Evolutionary conservation across 2,797 vertebrate genomes (phyloP).

Genomic region (Sebastes matsubarae): DNA sequence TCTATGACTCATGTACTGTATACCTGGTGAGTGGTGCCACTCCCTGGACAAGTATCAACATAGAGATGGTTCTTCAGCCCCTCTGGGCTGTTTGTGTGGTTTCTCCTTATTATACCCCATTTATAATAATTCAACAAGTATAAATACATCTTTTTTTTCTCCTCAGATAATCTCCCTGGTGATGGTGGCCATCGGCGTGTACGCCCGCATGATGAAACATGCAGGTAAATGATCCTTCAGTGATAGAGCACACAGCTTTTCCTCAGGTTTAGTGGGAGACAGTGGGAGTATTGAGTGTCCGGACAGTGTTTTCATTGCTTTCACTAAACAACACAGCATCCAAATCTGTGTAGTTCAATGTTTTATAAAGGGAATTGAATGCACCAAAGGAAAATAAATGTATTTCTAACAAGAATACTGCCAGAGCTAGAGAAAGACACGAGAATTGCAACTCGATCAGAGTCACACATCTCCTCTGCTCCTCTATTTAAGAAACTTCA

Average conservation of each 20-base stretch:
- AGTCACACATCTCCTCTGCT: too few species aligned
- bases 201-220: conserved; percentile 90
- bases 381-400: neutral
- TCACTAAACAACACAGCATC: neutral
- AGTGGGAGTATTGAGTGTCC: neutral
- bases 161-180: conserved; percentile 86
- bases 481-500: too few species aligned
- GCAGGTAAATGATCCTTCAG: conserved; percentile 79
- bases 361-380: neutral
- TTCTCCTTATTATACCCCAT: neutral
- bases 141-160: neutral
- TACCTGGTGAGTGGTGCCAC: conserved; percentile 12
- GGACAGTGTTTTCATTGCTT: neutral
- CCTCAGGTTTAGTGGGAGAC: neutral
- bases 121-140: neutral
- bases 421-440: neutral
- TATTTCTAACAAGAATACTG: neutral
- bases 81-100: neutral
- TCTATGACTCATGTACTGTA: conserved; percentile 16
- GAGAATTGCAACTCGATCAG: too few species aligned
- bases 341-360: neutral
- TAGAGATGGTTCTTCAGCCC: neutral
- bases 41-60: conserved; percentile 59
- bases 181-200: conserved; percentile 90
- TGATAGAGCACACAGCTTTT: neutral